Percentiles rank a stretch among this genome's conserved stretches.
Evolutionary conservation across 2,888 invertebrate genomes (phyloP).

Genomic region (Drosophila prolongata): DNA sequence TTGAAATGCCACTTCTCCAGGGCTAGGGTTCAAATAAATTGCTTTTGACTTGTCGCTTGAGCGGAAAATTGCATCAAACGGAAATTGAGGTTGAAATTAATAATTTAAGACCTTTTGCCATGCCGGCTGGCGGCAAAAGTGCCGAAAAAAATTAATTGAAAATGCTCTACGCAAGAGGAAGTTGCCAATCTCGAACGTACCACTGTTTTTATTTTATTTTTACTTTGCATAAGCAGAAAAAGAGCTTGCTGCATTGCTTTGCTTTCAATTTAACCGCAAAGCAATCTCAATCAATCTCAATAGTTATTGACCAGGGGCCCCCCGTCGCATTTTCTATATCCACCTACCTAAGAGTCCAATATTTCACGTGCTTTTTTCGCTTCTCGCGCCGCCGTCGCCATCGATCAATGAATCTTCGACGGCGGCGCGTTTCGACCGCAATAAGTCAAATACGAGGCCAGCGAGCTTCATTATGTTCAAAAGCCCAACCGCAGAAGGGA

Average conservation of each 20-base stretch:
- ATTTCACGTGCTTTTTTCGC: conserved; percentile 69
- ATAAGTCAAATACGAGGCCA: conserved; percentile 78
- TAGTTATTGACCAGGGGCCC: conserved; percentile 54
- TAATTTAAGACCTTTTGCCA: conserved; percentile 19
- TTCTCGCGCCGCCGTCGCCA: conserved; percentile 51
- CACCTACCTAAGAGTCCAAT: conserved; percentile 56
- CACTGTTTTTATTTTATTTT: conserved; percentile 15
- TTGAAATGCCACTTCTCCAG: conserved; percentile 19
- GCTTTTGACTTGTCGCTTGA: conserved; percentile 71
- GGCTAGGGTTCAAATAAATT: conserved; percentile 74
- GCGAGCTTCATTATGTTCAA: conserved; percentile 68
- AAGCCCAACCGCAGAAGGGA: conserved; percentile 56
- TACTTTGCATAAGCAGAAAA: conserved; percentile 31
- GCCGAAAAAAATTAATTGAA: conserved; percentile 37
- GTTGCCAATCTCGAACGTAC: conserved; percentile 14
- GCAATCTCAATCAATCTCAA: conserved; percentile 56
- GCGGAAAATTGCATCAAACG: conserved; percentile 62
- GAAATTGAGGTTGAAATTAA: conserved; percentile 37
- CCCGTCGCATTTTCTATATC: conserved; percentile 14
- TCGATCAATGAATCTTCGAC: conserved; percentile 64
- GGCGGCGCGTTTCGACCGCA: conserved; percentile 62
- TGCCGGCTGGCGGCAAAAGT: conserved; percentile 1
- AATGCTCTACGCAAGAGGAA: conserved; percentile 13
- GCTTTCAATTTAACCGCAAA: conserved; percentile 67
- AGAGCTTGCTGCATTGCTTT: conserved; percentile 29